phyloP scores from a whole-genome alignment of 2,113 vertebrate species.

The Balaeniceps rex region DNA sequence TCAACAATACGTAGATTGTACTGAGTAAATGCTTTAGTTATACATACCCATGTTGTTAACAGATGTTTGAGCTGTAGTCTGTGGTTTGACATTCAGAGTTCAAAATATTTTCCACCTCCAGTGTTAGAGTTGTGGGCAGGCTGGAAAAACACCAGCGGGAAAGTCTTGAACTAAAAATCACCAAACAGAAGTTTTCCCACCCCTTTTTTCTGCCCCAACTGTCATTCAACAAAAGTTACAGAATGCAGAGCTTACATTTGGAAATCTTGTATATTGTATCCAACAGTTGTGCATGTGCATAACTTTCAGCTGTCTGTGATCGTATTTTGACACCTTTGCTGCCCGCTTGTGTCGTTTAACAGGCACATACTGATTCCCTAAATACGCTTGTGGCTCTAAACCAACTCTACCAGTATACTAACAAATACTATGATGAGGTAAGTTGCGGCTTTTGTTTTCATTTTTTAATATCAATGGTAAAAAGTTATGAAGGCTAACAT shows the following conservation, averaged over 20 bases:
- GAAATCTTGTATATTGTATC: background rate
- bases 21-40: background rate
- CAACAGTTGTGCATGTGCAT: background rate
- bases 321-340: background rate
- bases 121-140: background rate
- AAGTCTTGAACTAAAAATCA: background rate
- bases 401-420: slow-evolving; percentile 97
- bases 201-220: background rate
- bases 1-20: background rate
- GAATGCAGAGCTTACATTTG: background rate
- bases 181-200: background rate
- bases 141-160: background rate
- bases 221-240: background rate
- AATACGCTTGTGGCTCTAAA: slow-evolving; percentile 95
- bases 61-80: background rate
- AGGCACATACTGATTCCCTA: slow-evolving; percentile 96
- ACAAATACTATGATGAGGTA: slow-evolving; percentile 98
- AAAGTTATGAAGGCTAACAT: background rate
- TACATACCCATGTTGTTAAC: background rate
- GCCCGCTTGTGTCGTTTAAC: slow-evolving; percentile 37
- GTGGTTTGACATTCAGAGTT: background rate
- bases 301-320: background rate
- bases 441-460: slow-evolving; percentile 23
- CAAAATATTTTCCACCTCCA: background rate
- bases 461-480: background rate